Conservation (phyloP, 2,888 invertebrate species). For the Luperina nickerlii region DNA sequence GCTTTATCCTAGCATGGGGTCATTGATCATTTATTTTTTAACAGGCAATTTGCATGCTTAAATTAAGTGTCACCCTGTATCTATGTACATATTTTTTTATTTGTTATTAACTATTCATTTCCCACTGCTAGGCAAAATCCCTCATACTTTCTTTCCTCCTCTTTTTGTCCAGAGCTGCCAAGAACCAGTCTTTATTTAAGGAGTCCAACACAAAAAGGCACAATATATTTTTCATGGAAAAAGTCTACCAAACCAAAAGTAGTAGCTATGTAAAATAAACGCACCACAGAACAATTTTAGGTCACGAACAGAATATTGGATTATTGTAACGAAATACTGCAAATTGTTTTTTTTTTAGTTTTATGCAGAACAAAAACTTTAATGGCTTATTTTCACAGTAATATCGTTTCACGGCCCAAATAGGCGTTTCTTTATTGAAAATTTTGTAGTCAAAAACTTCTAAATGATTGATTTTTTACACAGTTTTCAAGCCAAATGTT, state of each 20-base stretch:
- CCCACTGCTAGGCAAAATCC: too few species aligned
- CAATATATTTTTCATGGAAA: not conserved
- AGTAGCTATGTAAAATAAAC: not conserved
- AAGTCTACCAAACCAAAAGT: not conserved
- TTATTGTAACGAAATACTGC: slow-evolving; percentile 2
- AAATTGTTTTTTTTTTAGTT: slow-evolving; percentile 1
- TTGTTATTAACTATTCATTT: too few species aligned
- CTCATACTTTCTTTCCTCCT: not conserved
- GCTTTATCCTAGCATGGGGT: not conserved
- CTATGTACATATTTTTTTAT: too few species aligned
- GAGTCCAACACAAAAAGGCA: not conserved
- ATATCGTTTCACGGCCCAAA: slow-evolving; percentile 3
- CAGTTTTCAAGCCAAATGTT: slow-evolving; percentile 43
- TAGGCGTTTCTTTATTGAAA: slow-evolving; percentile 34
- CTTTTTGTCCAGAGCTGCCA: not conserved
- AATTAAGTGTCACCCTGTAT: not conserved
- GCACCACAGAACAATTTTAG: slow-evolving; percentile 2
- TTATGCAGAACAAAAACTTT: not conserved
- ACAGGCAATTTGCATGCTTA: not conserved
- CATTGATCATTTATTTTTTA: not conserved
- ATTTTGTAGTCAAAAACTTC: slow-evolving; percentile 54
- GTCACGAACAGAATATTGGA: slow-evolving; percentile 27
- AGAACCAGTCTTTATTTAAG: not conserved
- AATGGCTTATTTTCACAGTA: not conserved
- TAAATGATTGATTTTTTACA: slow-evolving; percentile 46